These are phyloP conservation scores for Hystrix cristata DNA, from an alignment of 2,113 vertebrate species.

Conservation along the genomic window DNA sequence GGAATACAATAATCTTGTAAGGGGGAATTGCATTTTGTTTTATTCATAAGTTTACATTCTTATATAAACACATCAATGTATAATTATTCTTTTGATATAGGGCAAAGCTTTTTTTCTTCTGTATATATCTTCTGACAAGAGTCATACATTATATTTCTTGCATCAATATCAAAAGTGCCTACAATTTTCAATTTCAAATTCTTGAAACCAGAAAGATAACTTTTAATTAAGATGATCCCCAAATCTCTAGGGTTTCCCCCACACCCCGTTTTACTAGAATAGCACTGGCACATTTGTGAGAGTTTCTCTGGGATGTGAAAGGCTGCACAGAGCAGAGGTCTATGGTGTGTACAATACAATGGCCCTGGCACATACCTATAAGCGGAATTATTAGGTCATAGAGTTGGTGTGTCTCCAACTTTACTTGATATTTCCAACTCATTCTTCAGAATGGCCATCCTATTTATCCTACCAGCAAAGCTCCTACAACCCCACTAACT, in stretches of 20 bases:
- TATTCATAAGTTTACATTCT: constrained; percentile 57
- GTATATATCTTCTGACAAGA: background rate
- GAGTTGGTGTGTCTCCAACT: background rate
- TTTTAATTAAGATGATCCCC: background rate
- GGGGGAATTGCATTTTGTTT: constrained; percentile 14
- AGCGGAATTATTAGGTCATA: background rate
- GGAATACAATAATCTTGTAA: constrained; percentile 6
- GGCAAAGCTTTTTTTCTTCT: background rate
- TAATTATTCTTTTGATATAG: background rate
- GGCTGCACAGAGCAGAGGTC: background rate
- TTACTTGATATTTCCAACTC: background rate
- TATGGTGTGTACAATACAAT: background rate
- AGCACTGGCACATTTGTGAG: background rate
- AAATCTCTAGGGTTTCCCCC: background rate
- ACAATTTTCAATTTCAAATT: constrained; percentile 33
- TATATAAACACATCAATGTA: constrained; percentile 16
- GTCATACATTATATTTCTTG: background rate
- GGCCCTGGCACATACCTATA: background rate
- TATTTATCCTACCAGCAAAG: background rate
- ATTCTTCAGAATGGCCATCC: background rate
- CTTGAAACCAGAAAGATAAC: constrained; percentile 21
- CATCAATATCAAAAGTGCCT: constrained; percentile 30
- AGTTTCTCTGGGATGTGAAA: background rate
- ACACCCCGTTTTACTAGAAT: background rate
- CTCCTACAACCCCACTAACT: background rate